Base-by-base conservation (phyloP, 2,113 vertebrate genomes). In the Macquaria australasica region DNA sequence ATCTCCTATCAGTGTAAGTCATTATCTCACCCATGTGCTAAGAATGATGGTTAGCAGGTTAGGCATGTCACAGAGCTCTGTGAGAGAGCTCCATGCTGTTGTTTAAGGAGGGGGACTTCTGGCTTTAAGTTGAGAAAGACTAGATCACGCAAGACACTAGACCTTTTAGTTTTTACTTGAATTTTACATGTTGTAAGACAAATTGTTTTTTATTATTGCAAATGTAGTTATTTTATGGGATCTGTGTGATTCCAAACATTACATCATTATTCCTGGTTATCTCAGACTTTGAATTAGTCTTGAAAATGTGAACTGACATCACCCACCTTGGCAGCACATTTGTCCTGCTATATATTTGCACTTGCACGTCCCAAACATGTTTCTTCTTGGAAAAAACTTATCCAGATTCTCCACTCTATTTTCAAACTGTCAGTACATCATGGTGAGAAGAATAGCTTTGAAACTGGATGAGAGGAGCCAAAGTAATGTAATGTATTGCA, bases 41-140 rank as follows among this genome's bases (percentile, higher is more conserved):
- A 53, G 68, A 84, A 73, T 34, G 43, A 14, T 9, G 23, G 4
- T 69, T 1, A 39, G 53, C 43, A 28, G 55, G 25, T 75, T 23
- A 43, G 53, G 8, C 56, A 75, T 79, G 77, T 63, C 77, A 16
- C 71, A 75, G 68, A 18, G n/a, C 37, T 55, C 20, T 74, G 77
- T 60, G 62, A 79, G 28, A 21, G 21, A 11, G 31, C 7, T 18
- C 18, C 10, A 45, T 37, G 67, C 15, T 51, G 67, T 1, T 39
- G 11, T 0, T 39, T 5, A 25, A 11, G 21, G 73, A 12, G 12
- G 12, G 18, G 23, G n/a, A 9, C 6, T 59, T n/a, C 23, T 39
- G 8, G 20, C 34, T 53, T 53, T 9, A 11, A 2, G 14, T 1
- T 62, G 55, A 66, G 20, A 28, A 55, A 56, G 7, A n/a, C 16